Conservation (phyloP, 2,113 vertebrate species). For the Aramus guarauna region DNA sequence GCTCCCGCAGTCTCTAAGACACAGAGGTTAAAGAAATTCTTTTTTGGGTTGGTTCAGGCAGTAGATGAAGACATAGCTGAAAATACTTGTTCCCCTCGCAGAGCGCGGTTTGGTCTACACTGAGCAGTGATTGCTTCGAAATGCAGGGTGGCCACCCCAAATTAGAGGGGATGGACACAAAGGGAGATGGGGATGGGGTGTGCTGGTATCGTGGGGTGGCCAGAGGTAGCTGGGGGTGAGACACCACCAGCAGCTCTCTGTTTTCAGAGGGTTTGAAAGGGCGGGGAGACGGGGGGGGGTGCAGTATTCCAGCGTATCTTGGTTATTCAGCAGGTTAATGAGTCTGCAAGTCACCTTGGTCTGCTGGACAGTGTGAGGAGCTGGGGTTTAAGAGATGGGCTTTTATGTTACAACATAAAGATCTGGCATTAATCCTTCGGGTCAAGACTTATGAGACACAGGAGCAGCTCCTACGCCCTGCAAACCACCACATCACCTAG, state of each 20-base stretch:
- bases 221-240: neutral
- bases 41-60: neutral
- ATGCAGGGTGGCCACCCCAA: neutral
- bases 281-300: neutral
- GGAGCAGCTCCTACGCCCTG: neutral
- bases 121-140: accelerated
- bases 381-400: neutral
- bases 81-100: accelerated
- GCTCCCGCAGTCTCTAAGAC: neutral
- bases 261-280: neutral
- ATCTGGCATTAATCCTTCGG: neutral
- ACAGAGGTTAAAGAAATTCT: neutral
- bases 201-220: neutral
- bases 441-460: neutral
- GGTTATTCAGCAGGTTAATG: neutral
- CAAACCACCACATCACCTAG: neutral
- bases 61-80: neutral
- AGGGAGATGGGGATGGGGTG: neutral
- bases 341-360: neutral
- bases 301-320: neutral
- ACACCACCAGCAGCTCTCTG: neutral
- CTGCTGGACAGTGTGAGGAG: neutral
- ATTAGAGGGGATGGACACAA: neutral
- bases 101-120: accelerated
- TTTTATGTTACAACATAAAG: neutral